Evolutionary conservation across 1,140 invertebrate species (phyloP).

Genomic region (Mamestra configurata): DNA sequence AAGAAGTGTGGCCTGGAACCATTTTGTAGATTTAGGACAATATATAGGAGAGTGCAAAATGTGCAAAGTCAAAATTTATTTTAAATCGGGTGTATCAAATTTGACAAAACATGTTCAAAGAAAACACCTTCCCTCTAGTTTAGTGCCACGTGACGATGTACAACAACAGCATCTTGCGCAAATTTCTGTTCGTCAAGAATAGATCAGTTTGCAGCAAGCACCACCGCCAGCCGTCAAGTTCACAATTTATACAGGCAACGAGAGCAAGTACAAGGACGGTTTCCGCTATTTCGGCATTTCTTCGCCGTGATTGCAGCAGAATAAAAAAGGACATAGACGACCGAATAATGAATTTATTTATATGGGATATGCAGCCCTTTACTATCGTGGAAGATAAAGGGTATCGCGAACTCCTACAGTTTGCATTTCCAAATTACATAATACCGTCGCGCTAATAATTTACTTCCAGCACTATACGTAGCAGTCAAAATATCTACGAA

Average conservation of each 20-base stretch:
- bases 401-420: constrained; percentile 30
- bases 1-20: constrained; percentile 27
- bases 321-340: constrained; percentile 22
- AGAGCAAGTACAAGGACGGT: not conserved
- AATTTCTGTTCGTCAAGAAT: not conserved
- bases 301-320: constrained; percentile 1
- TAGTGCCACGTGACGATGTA: not conserved
- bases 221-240: not conserved
- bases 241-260: not conserved
- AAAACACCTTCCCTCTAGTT: not conserved
- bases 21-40: constrained; percentile 30
- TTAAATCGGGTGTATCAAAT: constrained; percentile 6
- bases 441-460: constrained; percentile 47
- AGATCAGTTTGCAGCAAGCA: not conserved
- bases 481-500: not conserved
- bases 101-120: constrained; percentile 27
- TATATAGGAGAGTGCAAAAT: constrained; percentile 28
- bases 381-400: constrained; percentile 45
- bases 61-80: constrained; percentile 10
- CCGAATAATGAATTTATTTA: constrained; percentile 7
- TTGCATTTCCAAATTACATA: constrained; percentile 37
- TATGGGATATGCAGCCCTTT: constrained; percentile 32
- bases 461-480: constrained; percentile 47
- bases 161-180: not conserved
- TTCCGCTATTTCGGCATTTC: constrained; percentile 2